Evolutionary conservation across 2,113 vertebrate genomes (phyloP).

Genomic region (Speoplatyrhinus poulsoni): DNA sequence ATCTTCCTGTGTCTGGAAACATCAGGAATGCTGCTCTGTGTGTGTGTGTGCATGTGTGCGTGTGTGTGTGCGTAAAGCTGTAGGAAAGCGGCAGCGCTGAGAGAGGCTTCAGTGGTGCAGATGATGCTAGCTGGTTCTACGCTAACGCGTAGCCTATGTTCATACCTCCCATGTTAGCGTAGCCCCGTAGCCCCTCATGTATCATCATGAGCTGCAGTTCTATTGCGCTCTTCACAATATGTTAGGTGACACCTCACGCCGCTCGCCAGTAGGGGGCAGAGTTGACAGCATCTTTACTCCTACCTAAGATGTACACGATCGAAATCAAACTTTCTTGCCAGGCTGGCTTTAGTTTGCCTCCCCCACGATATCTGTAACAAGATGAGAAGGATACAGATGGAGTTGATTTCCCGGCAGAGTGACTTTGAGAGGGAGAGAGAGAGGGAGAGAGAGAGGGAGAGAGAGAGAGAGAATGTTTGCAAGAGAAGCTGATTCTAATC

Average conservation of each 20-base stretch:
- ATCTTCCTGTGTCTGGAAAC: constrained; percentile 58
- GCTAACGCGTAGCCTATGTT: neutral
- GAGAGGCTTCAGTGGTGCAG: constrained; percentile 2
- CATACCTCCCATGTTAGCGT: constrained; percentile 5
- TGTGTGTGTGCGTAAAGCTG: constrained; percentile 12
- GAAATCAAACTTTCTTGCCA: constrained; percentile 35
- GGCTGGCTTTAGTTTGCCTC: constrained; percentile 26
- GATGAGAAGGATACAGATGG: constrained; percentile 51
- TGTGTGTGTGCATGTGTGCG: neutral
- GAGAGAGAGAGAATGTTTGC: neutral
- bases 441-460: neutral
- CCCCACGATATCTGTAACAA: neutral
- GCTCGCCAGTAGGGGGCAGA: constrained; percentile 18
- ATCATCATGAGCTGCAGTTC: neutral
- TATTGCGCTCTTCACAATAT: neutral
- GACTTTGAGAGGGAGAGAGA: constrained; percentile 20
- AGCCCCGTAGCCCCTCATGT: neutral
- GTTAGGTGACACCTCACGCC: neutral
- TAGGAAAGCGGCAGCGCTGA: constrained; percentile 10
- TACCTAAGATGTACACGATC: constrained; percentile 9
- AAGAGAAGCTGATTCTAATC: constrained; percentile 53
- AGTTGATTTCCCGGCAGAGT: constrained; percentile 55
- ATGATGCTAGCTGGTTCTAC: neutral
- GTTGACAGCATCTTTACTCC: constrained; percentile 23
- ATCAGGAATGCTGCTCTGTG: constrained; percentile 12